Percentiles rank a stretch among this genome's conserved stretches.
phyloP scores from a whole-genome alignment of 2,797 vertebrate species.

The Sebastiscus tertius region DNA sequence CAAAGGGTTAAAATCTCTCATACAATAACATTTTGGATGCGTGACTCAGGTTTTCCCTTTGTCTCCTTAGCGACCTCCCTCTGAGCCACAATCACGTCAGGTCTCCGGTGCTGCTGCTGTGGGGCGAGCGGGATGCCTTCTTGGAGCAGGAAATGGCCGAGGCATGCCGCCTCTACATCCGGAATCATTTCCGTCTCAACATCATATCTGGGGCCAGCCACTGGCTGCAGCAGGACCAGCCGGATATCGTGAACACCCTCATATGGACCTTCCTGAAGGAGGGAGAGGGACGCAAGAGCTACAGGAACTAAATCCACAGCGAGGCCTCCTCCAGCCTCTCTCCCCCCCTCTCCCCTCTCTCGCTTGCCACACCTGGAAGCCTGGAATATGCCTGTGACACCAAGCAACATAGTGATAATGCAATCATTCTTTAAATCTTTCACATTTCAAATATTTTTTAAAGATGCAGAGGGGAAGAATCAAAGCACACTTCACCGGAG shows the following conservation, averaged over 20 bases:
- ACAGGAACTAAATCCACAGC: conserved; percentile 79
- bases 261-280: conserved; percentile 99
- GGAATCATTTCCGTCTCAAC: conserved; percentile 94
- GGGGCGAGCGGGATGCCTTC: conserved; percentile 95
- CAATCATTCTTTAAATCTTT: conserved; percentile 76
- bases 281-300: conserved; percentile 89
- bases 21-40: background rate
- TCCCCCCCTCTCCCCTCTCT: background rate
- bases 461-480: conserved; percentile 59
- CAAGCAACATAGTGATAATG: conserved; percentile 75
- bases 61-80: conserved; percentile 86
- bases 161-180: conserved; percentile 92
- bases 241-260: conserved; percentile 96
- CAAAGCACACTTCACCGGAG: conserved; percentile 80
- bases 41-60: background rate
- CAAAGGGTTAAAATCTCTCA: background rate
- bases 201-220: conserved; percentile 96
- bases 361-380: conserved; percentile 57
- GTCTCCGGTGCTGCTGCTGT: conserved; percentile 93
- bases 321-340: conserved; percentile 9
- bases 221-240: conserved; percentile 98
- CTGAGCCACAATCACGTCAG: conserved; percentile 90
- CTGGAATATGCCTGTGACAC: conserved; percentile 80
- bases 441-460: conserved; percentile 70
- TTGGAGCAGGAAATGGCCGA: conserved; percentile 97